Percentiles rank a stretch among this genome's conserved stretches.
phyloP scores from a whole-genome alignment of 1,140 invertebrate species.

The Acromyrmex charruanus region DNA sequence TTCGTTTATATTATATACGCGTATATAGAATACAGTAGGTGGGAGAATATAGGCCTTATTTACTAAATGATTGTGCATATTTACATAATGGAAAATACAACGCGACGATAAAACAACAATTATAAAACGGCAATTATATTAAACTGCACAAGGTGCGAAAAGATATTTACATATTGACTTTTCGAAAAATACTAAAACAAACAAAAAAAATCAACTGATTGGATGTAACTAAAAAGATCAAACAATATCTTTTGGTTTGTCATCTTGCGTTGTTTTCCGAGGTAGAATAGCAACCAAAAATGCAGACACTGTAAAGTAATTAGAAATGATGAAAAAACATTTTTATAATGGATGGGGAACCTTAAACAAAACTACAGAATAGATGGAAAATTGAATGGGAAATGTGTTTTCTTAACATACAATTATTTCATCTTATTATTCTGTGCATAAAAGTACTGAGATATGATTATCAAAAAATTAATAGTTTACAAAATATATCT shows the following conservation, averaged over 20 bases:
- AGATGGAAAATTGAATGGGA: no score
- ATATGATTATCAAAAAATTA: no score
- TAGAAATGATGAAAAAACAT: background rate
- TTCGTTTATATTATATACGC: background rate
- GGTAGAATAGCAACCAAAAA: constrained; percentile 75
- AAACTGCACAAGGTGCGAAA: background rate
- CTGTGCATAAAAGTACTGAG: no score
- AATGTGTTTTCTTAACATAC: no score
- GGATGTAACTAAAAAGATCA: background rate
- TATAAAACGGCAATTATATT: background rate
- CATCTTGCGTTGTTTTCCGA: constrained; percentile 31
- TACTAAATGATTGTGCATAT: constrained; percentile 55
- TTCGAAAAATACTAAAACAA: background rate
- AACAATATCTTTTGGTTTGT: constrained; percentile 55
- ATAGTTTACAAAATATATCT: no score
- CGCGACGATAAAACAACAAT: constrained; percentile 10
- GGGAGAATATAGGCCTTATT: background rate
- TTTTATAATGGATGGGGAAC: background rate
- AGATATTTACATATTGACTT: constrained; percentile 56
- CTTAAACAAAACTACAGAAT: no score
- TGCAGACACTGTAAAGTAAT: constrained; percentile 73
- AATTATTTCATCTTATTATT: no score
- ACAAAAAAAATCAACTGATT: background rate
- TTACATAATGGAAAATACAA: constrained; percentile 65
- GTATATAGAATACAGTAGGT: background rate